Evolutionary conservation across 2,888 invertebrate genomes (phyloP).

Genomic region (Drosophila kambysellisi): DNA sequence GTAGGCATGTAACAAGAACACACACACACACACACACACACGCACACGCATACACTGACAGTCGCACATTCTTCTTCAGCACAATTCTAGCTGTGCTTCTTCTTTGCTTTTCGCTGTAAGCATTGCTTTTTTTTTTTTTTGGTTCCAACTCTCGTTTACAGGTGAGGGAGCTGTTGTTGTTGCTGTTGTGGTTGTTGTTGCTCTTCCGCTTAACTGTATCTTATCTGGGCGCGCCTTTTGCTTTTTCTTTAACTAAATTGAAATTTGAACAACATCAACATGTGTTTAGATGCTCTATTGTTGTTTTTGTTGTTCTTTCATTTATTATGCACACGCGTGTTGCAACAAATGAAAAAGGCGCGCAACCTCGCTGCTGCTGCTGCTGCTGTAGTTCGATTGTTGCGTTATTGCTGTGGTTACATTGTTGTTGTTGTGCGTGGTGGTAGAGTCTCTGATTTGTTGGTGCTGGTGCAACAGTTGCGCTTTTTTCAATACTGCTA

Average conservation of each 20-base stretch:
- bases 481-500: conserved; percentile 4
- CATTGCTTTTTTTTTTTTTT: conserved; percentile 20
- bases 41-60: conserved; percentile 20
- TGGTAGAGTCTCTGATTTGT: neutral
- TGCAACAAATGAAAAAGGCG: conserved; percentile 42
- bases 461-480: conserved; percentile 60
- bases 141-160: conserved; percentile 17
- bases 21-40: conserved; percentile 11
- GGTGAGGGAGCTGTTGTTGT: conserved; percentile 13
- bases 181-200: conserved; percentile 7
- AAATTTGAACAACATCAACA: conserved; percentile 44
- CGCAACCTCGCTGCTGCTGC: conserved; percentile 30
- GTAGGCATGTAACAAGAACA: conserved; percentile 32
- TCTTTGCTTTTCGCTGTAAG: conserved; percentile 14
- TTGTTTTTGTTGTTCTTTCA: conserved; percentile 6
- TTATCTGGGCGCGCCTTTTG: conserved; percentile 45
- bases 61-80: conserved; percentile 50
- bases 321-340: conserved; percentile 31
- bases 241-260: conserved; percentile 40
- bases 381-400: conserved; percentile 4
- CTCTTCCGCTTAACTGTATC: conserved; percentile 46
- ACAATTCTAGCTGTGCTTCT: conserved; percentile 39
- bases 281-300: conserved; percentile 31
- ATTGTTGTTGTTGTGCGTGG: conserved; percentile 5
- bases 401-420: conserved; percentile 3